phyloP scores from a whole-genome alignment of 2,888 invertebrate species.

The Trissolcus japonicus region DNA sequence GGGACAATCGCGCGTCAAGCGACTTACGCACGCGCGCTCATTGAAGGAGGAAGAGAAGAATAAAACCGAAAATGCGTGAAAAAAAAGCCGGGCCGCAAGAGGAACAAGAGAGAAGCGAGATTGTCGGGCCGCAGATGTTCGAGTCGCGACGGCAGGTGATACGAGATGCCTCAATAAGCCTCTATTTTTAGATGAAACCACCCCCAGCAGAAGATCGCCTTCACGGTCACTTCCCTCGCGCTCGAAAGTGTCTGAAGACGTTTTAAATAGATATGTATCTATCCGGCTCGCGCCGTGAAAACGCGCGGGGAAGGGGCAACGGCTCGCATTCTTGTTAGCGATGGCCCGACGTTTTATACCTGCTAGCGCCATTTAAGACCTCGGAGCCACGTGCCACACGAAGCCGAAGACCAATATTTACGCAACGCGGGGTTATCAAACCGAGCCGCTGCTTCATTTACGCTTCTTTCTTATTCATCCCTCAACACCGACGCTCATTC shows the following conservation, averaged over 20 bases:
- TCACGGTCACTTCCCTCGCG: slow-evolving; percentile 55
- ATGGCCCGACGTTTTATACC: slow-evolving; percentile 53
- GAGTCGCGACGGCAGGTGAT: slow-evolving; percentile 67
- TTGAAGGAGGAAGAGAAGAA: slow-evolving; percentile 8
- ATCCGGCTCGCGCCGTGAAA: slow-evolving; percentile 43
- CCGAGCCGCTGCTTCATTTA: slow-evolving; percentile 31
- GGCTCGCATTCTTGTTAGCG: slow-evolving; percentile 54
- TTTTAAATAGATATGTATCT: slow-evolving; percentile 60
- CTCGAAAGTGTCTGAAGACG: slow-evolving; percentile 56
- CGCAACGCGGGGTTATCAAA: slow-evolving; percentile 56
- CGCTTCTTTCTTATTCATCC: slow-evolving; percentile 32
- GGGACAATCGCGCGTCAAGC: slow-evolving; percentile 63
- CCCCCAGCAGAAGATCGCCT: slow-evolving; percentile 55
- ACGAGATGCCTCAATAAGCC: slow-evolving; percentile 72
- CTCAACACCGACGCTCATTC: slow-evolving; percentile 12
- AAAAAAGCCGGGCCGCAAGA: slow-evolving; percentile 8
- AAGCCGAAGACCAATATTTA: slow-evolving; percentile 52
- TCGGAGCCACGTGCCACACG: slow-evolving; percentile 50
- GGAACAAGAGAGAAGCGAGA: slow-evolving; percentile 58
- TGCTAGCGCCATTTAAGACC: slow-evolving; percentile 48
- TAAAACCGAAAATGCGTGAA: slow-evolving; percentile 7
- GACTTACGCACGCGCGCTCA: slow-evolving; percentile 46
- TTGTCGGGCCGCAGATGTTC: slow-evolving; percentile 63
- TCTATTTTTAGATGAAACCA: slow-evolving; percentile 66
- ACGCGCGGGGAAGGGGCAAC: slow-evolving; percentile 13